Percentiles rank a stretch among this genome's conserved stretches.
phyloP scores from a whole-genome alignment of 2,888 invertebrate genomes.

The Scrobipalpa atriplicella region DNA sequence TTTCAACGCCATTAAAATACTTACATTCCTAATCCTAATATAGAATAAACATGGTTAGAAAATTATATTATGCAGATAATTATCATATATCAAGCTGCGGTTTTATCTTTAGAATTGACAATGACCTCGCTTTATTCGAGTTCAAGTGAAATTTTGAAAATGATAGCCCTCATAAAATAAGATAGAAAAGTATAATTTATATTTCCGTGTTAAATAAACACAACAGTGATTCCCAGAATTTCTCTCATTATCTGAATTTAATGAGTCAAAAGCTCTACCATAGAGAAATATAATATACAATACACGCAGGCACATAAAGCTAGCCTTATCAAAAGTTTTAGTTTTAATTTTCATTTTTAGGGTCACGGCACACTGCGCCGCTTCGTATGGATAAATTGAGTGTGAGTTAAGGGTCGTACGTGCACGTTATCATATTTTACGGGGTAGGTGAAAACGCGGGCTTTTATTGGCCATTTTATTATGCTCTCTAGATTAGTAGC shows the following conservation, averaged over 20 bases:
- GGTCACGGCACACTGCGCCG: constrained; percentile 8
- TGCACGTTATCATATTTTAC: constrained; percentile 81
- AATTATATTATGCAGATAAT: not conserved
- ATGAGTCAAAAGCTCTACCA: constrained; percentile 23
- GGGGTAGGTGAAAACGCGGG: constrained; percentile 76
- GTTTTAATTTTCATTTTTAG: constrained; percentile 15
- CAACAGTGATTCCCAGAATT: not conserved
- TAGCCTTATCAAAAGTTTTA: constrained; percentile 4
- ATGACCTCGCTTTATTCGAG: no score
- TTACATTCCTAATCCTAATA: no score
- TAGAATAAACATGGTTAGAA: no score
- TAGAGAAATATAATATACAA: not conserved
- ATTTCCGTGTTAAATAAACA: constrained; percentile 8
- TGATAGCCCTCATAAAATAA: not conserved
- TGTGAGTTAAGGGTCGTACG: constrained; percentile 48
- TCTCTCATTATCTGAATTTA: constrained; percentile 28
- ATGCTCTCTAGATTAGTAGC: constrained; percentile 74
- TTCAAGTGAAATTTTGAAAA: no score
- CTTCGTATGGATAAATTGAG: constrained; percentile 16
- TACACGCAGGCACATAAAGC: not conserved
- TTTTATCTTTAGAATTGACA: no score
- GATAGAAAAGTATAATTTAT: not conserved
- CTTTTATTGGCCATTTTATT: constrained; percentile 78
- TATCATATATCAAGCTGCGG: not conserved
- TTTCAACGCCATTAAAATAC: no score